A percentile compares a stretch with the other conserved stretches of the same genome.
phyloP scores from a whole-genome alignment of 2,113 vertebrate species.

The Tauraco erythrolophus region DNA sequence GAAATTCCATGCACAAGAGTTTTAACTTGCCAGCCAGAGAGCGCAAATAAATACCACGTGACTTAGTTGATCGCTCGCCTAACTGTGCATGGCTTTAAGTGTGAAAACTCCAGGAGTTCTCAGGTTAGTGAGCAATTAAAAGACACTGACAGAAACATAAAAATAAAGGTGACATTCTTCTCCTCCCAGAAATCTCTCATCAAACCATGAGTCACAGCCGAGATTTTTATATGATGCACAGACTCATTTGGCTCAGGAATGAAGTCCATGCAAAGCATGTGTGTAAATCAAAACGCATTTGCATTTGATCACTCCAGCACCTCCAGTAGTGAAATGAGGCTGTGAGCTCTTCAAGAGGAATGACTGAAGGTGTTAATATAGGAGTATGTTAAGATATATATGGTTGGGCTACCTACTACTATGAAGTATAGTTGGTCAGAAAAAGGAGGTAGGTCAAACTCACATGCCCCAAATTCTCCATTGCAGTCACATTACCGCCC shows the following conservation, averaged over 20 bases:
- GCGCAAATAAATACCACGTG: background rate
- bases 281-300: background rate
- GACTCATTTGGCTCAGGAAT: background rate
- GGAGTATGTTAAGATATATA: background rate
- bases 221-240: background rate
- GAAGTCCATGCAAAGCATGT: background rate
- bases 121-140: background rate
- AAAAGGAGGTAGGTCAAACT: background rate
- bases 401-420: background rate
- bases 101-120: background rate
- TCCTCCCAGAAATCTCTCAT: background rate
- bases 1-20: background rate
- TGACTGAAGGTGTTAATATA: background rate
- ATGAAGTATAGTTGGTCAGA: background rate
- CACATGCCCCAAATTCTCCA: slow-evolving; percentile 34
- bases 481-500: slow-evolving; percentile 81
- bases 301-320: background rate
- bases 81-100: background rate
- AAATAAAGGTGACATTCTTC: slow-evolving; percentile 44
- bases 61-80: background rate
- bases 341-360: background rate
- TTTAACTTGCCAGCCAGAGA: background rate
- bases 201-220: background rate
- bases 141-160: background rate
- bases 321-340: background rate